Evolutionary conservation across 2,797 vertebrate species (phyloP), one percentile per base, ranked within the genome.

Genomic region (Ambastaia sidthimunki): DNA sequence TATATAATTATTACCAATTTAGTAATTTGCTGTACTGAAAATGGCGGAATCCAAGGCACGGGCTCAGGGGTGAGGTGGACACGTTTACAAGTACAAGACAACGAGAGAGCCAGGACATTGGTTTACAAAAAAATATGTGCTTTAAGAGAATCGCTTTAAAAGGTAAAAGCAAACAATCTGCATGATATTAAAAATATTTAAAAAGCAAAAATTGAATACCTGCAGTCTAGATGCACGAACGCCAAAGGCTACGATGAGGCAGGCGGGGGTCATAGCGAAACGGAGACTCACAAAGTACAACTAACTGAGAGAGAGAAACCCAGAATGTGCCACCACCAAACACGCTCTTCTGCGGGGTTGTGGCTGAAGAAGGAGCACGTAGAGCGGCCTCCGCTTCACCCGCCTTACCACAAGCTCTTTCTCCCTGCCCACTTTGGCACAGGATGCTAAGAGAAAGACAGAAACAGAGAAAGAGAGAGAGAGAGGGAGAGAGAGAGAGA

Each of bases 371-470:
- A 73, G 87, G 83, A 80, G 91, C 90, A 88, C 88, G 89, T 88
- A 90, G 76, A 86, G 89, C 90, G 92, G 92, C 91, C 90, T 90
- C 89, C 83, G 86, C 87, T 91, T 92, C 87, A 86, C 92, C 90
- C 90, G 91, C 88, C 80, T 90, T 71, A 90, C 90, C 91, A 92
- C 88, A 83, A 81, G 91, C 84, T 90, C 88, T 63, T 83, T 92
- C 89, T 68, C 92, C 92, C 93, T 92, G 93, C 93, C 92, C 92
- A 92, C 89, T 94, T 93, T 93, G 92, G 91, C 92, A 93, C 86
- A 28, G 85, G 91, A 92, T 93, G 67, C 92, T 89, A 93, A 93
- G 91, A 88, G 89, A 91, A 91, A 90, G 90, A 89, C 89, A 91
- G 88, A 81, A 85, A 88, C 85, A 88, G 87, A 89, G 86, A 88